Evolutionary conservation across 1,140 invertebrate genomes (phyloP), one percentile per base, ranked within the genome.

Genomic region (Atta texana): DNA sequence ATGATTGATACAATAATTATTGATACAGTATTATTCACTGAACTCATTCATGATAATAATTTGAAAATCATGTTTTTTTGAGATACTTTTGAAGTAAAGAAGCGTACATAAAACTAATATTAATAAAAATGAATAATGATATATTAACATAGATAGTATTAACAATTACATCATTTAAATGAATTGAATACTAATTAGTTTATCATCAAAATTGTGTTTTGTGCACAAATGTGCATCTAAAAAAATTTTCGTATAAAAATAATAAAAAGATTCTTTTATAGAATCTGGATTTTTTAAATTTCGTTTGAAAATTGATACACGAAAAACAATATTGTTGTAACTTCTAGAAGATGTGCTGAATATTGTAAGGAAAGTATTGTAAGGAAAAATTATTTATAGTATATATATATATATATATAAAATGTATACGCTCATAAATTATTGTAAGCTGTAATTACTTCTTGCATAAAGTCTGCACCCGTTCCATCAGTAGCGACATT

Each of bases 381-480:
- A 57, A 57, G 5, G n/a, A 14, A 16, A 75, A 18, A 24, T 16
- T 51, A 14, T 51, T 51, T 16, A 51, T 12, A 16, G 14, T 51
- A 0, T 21, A 39, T 8, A 39, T 39, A 16, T 51, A 44, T 31
- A 31, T 51, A 24, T 14, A 34, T 80, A 68, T 24, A 16, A 14
- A 8, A 49, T 21, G n/a, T 14, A 53, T 12, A 39, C 12, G 6
- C 12, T 21, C 28, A 39, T 61, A 59, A 51, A 49, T 84, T 51
- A 39, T 51, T 12, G 6, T 28, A 74, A 44, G 57, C 75, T 14
- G 6, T 88, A 94, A 94, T 95, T 94, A 97, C 97, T 96, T 98
- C 97, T 95, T 97, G 97, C 93, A 96, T 96, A 92, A 97, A 97
- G 93, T 98, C 97, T 59, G 96, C 96, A 92, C 97, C 96, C 85